Evolutionary conservation across 2,888 invertebrate species (phyloP).

Genomic region (Papilio protenor): DNA sequence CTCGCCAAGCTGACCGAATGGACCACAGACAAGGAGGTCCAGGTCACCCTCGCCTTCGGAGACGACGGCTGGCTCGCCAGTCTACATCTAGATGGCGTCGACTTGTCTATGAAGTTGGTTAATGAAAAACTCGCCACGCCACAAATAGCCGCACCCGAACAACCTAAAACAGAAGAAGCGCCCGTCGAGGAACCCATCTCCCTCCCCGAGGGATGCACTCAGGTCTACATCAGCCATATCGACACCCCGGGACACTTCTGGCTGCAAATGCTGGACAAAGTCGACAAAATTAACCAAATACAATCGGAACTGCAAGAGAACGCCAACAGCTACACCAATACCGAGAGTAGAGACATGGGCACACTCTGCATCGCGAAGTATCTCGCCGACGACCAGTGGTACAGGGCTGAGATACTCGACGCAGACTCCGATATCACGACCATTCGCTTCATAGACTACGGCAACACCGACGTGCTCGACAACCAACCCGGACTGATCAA

Average conservation of each 20-base stretch:
- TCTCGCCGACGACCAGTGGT: slow-evolving; percentile 94
- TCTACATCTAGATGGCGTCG: slow-evolving; percentile 78
- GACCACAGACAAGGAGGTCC: slow-evolving; percentile 79
- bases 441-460: slow-evolving; percentile 91
- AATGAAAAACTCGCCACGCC: slow-evolving; percentile 74
- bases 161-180: slow-evolving; percentile 57
- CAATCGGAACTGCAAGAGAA: slow-evolving; percentile 87
- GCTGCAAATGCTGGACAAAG: slow-evolving; percentile 86
- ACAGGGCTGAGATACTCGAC: slow-evolving; percentile 94
- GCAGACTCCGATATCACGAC: slow-evolving; percentile 90
- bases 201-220: slow-evolving; percentile 68
- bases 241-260: slow-evolving; percentile 91
- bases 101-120: slow-evolving; percentile 78
- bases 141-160: slow-evolving; percentile 55
- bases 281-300: slow-evolving; percentile 83
- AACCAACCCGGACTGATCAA: slow-evolving; percentile 86
- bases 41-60: slow-evolving; percentile 81
- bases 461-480: slow-evolving; percentile 90
- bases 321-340: slow-evolving; percentile 77
- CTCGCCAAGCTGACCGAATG: slow-evolving; percentile 70
- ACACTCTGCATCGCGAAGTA: slow-evolving; percentile 91
- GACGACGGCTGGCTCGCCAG: slow-evolving; percentile 84
- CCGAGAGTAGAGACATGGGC: slow-evolving; percentile 85
- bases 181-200: slow-evolving; percentile 62
- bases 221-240: slow-evolving; percentile 87